phyloP scores from a whole-genome alignment of 2,113 vertebrate genomes.

The Scopus umbretta region DNA sequence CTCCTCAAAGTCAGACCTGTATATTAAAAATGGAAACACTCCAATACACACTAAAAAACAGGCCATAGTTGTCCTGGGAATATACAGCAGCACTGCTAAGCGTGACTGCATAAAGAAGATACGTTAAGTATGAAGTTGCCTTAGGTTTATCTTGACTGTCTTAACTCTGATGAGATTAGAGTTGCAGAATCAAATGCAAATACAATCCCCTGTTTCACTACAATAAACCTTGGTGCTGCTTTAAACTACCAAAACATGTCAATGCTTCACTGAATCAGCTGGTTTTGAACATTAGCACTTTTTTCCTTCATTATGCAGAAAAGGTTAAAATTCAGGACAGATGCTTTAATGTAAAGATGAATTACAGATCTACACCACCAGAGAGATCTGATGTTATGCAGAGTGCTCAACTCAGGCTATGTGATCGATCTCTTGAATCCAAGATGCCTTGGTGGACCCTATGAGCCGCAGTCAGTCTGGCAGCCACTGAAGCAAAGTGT shows the following conservation, averaged over 20 bases:
- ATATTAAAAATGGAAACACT: conserved; percentile 16
- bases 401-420: rapidly evolving
- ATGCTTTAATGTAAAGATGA: not conserved
- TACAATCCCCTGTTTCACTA: not conserved
- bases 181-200: conserved; percentile 16
- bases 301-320: not conserved
- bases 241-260: not conserved
- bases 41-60: not conserved
- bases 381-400: not conserved
- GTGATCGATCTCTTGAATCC: not conserved
- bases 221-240: not conserved
- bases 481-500: not conserved
- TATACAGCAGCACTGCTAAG: not conserved
- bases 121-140: not conserved
- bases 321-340: not conserved
- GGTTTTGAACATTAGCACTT: not conserved
- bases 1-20: conserved; percentile 3
- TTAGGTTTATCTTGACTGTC: not conserved
- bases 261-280: not conserved
- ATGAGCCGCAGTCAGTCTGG: not conserved
- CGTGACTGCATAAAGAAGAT: not conserved
- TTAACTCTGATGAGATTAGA: conserved; percentile 22
- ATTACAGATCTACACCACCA: not conserved
- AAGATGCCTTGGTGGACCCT: not conserved
- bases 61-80: not conserved